Conservation (phyloP, 2,797 vertebrate species). For the Gymnopithys bicolor region DNA sequence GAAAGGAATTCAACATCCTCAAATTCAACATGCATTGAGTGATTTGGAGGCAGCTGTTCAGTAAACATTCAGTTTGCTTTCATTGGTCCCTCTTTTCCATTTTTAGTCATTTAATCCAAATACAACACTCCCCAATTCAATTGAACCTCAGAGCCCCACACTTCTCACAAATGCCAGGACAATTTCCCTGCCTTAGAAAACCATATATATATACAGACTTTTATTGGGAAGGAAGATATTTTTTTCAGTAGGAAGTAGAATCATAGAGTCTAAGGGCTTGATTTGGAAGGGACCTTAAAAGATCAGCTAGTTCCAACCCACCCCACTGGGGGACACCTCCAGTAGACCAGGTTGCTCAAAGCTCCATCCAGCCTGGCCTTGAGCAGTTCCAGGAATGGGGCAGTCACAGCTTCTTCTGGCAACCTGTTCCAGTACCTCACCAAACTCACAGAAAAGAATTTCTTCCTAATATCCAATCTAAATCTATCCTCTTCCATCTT, state of each 20-base stretch:
- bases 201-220: not conserved
- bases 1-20: not conserved
- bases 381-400: too few species aligned
- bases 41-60: not conserved
- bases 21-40: not conserved
- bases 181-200: not conserved
- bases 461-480: not conserved
- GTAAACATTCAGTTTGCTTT: not conserved
- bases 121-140: not conserved
- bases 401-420: not conserved
- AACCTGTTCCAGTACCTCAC: rapidly evolving
- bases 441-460: not conserved
- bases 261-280: not conserved
- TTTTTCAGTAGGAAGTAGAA: not conserved
- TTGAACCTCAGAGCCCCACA: too few species aligned
- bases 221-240: not conserved
- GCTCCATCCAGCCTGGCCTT: not conserved
- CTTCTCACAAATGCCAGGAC: not conserved
- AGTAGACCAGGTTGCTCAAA: rapidly evolving
- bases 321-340: not conserved
- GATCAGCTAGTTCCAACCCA: rapidly evolving
- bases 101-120: not conserved
- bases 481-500: not conserved
- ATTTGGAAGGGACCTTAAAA: not conserved
- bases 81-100: not conserved